Evolutionary conservation across 2,888 invertebrate genomes (phyloP).

Genomic region (Lissocephala sabroskyi): DNA sequence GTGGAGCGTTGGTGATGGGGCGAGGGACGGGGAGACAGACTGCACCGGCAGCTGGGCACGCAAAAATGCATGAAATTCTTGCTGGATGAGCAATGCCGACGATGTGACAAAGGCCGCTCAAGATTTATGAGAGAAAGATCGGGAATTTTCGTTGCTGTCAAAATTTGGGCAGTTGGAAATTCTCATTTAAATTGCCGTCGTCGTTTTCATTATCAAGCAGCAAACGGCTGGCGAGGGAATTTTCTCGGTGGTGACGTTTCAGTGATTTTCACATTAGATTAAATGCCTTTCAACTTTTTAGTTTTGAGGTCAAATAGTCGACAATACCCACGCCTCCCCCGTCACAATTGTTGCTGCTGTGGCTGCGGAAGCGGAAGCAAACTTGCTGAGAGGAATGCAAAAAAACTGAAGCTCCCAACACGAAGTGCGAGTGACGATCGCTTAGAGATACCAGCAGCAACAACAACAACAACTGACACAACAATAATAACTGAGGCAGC

Average conservation of each 20-base stretch:
- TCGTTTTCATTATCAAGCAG: conserved; percentile 27
- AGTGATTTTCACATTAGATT: conserved; percentile 63
- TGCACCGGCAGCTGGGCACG: not conserved
- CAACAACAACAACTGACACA: conserved; percentile 20
- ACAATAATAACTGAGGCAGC: conserved; percentile 61
- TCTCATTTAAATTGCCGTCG: no score
- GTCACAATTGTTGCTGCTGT: conserved; percentile 1
- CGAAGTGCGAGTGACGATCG: conserved; percentile 58
- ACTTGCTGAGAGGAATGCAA: conserved; percentile 46
- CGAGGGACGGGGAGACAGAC: not conserved
- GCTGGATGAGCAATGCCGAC: conserved; percentile 58
- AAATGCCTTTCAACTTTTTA: conserved; percentile 50
- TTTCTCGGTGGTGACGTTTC: conserved; percentile 52
- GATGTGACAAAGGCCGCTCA: no score
- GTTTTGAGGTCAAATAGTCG: conserved; percentile 53
- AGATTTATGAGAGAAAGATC: conserved; percentile 11
- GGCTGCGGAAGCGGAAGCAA: conserved; percentile 12
- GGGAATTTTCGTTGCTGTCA: no score
- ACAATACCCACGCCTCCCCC: not conserved
- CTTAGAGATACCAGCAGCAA: conserved; percentile 37
- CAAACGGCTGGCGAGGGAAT: conserved; percentile 5
- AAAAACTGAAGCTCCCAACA: conserved; percentile 32
- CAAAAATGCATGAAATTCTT: conserved; percentile 38
- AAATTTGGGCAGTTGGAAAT: no score
- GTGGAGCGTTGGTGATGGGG: no score